These are phyloP conservation scores for Heloderma charlesbogerti DNA, from an alignment of 2,113 vertebrate species.

Conservation along the genomic window DNA sequence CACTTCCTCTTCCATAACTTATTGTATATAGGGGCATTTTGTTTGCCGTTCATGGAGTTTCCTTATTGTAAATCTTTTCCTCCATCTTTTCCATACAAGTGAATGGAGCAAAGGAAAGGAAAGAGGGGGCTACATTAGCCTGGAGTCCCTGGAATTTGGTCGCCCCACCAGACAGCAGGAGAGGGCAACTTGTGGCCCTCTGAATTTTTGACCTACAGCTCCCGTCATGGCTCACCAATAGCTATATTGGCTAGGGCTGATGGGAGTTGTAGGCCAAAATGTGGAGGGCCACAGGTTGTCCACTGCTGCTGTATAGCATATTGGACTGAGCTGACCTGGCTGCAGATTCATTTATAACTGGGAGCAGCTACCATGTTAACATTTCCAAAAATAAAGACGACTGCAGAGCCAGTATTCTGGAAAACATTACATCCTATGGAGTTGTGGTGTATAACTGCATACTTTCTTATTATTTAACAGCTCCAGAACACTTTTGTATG, in stretches of 20 bases:
- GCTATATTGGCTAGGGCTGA: no score
- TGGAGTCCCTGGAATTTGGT: not conserved
- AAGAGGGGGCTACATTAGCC: no score
- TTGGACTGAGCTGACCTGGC: not conserved
- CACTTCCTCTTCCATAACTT: no score
- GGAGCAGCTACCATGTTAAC: not conserved
- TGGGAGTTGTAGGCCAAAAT: no score
- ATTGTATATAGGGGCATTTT: no score
- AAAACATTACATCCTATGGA: not conserved
- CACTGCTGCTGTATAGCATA: not conserved
- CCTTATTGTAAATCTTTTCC: not conserved
- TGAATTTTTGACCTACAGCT: no score
- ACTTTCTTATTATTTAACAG: not conserved
- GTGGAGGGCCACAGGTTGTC: no score
- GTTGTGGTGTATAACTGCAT: not conserved
- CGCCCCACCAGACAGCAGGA: not conserved
- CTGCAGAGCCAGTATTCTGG: not conserved
- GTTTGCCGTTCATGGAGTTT: not conserved
- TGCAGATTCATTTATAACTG: not conserved
- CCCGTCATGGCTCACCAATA: no score
- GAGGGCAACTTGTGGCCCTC: no score
- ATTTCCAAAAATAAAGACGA: not conserved
- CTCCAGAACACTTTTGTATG: not conserved
- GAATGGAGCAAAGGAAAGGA: not conserved
- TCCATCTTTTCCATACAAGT: not conserved